Evolutionary conservation across 2,113 vertebrate species (phyloP).

Genomic region (Lichenostomus cassidix): DNA sequence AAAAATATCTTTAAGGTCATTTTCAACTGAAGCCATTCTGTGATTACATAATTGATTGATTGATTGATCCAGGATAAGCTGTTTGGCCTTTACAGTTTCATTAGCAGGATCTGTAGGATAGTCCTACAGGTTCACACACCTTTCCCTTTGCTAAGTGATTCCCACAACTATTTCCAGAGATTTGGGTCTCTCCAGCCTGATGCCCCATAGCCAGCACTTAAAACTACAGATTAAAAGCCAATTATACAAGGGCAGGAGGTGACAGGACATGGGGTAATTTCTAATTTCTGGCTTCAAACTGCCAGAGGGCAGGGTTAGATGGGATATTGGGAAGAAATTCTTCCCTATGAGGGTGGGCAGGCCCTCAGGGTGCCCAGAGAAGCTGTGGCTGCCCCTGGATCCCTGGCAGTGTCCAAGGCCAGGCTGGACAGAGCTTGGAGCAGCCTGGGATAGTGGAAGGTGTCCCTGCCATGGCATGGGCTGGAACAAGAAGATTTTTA

Average conservation of each 20-base stretch:
- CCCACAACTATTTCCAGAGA: neutral
- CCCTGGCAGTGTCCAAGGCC: neutral
- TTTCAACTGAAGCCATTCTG: neutral
- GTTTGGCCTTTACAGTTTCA: neutral
- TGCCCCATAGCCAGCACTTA: neutral
- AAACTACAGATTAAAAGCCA: neutral
- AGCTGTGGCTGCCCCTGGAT: neutral
- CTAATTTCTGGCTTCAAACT: neutral
- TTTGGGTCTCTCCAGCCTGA: neutral
- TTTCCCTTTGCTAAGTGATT: neutral
- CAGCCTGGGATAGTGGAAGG: accelerated
- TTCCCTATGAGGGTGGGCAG: accelerated
- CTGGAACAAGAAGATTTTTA: neutral
- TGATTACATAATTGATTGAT: neutral
- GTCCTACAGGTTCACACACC: neutral
- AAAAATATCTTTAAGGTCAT: too few species aligned
- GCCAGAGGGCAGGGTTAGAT: neutral
- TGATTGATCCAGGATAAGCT: neutral
- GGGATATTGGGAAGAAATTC: neutral
- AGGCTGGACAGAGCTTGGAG: accelerated
- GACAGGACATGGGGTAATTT: too few species aligned
- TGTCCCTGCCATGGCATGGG: neutral
- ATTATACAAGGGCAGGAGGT: neutral
- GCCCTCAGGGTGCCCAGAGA: neutral
- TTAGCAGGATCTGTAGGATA: neutral